Evolutionary conservation across 1,140 invertebrate genomes (phyloP), one percentile per base, ranked within the genome.

Genomic region (Musca domestica): DNA sequence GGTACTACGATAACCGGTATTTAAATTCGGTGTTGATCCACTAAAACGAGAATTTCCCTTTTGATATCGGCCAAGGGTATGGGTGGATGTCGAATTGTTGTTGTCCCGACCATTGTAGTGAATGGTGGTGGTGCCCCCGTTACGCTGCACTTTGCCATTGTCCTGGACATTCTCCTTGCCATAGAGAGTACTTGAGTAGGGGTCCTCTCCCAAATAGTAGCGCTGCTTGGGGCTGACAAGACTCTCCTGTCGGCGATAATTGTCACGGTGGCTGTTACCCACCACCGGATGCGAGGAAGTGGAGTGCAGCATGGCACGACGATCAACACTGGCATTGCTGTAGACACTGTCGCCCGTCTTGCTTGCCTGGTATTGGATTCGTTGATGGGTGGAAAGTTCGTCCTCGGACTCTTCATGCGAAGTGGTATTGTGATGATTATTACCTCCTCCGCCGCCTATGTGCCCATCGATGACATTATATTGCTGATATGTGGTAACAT

Each of bases 181-280:
- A 76, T 92, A 92, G 72, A 92, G 90, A 75, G 88, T 91, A 66
- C 90, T 90, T 27, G 87, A 89, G 77, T 91, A 92, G 4, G 91
- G 91, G 84, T 93, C 91, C 82, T 93, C 91, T 12, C 91, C 91
- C 46, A 93, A 84, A 76, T 94, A 93, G 81, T 92, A 94, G 66
- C 89, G 87, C 74, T 91, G 90, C 49, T 88, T 81, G 0, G 89
- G 89, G 69, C 82, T 83, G 1, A 80, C 76, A 3, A 84, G 83
- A 69, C 82, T 83, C 1, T 80, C 76, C 4, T 84, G 83, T 19
- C 83, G 69, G 34, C 77, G 72, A 52, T 52, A 49, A 20, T 74
- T 71, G 56, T 58, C 51, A 14, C 25, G 34, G 1, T 64, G 34
- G 12, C 67, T 58, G 22, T 67, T 69, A 20, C 61, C 69, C 22